These are phyloP conservation scores for Gila orcuttii DNA, from an alignment of 2,113 vertebrate species.

Conservation along the genomic window DNA sequence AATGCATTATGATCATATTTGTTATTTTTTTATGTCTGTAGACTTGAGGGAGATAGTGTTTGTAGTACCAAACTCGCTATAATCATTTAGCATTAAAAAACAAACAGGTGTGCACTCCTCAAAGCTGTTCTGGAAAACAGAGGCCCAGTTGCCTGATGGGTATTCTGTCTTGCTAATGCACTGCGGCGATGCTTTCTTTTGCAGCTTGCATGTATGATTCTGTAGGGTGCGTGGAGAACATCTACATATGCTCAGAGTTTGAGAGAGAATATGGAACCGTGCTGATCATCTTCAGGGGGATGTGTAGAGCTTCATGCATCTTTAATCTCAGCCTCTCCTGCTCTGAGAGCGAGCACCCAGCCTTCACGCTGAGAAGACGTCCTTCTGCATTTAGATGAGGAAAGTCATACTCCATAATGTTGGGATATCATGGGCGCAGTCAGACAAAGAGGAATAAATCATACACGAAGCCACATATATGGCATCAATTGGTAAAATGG, in stretches of 20 bases:
- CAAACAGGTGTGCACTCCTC: conserved; percentile 28
- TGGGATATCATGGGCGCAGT: not conserved
- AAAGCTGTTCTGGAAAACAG: conserved; percentile 26
- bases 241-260: conserved; percentile 14
- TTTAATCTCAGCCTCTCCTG: conserved; percentile 37
- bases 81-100: conserved; percentile 11
- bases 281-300: conserved; percentile 19
- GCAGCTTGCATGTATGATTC: not conserved
- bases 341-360: conserved; percentile 4
- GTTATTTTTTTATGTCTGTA: not conserved
- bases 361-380: conserved; percentile 27
- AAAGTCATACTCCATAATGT: conserved; percentile 25
- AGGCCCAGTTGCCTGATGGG: not conserved
- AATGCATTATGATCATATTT: not conserved
- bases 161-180: not conserved
- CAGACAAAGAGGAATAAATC: conserved; percentile 38
- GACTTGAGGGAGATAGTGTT: conserved; percentile 2
- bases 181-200: not conserved
- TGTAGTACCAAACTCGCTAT: not conserved
- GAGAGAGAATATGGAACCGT: conserved; percentile 21
- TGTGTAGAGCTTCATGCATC: conserved; percentile 38
- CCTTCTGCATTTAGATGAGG: conserved; percentile 42
- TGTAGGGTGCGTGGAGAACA: not conserved
- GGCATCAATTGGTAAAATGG: conserved; percentile 21
- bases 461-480: conserved; percentile 12